These are phyloP conservation scores for Enoplosus armatus DNA, from an alignment of 2,797 vertebrate species.

Conservation along the genomic window DNA sequence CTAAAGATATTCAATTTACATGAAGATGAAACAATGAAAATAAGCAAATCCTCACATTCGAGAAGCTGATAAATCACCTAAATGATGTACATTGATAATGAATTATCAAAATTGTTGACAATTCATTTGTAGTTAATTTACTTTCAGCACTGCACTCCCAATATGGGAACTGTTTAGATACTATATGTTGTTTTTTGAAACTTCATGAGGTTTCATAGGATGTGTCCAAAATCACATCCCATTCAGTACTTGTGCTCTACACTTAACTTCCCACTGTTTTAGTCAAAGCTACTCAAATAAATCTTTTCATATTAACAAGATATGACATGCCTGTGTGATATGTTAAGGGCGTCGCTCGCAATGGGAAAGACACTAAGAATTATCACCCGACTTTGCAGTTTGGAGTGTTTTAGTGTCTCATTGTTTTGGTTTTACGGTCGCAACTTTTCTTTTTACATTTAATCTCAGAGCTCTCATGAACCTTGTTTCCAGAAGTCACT, in stretches of 20 bases:
- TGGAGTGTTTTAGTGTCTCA: background rate
- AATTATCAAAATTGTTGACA: background rate
- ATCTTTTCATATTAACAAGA: background rate
- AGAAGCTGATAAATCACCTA: background rate
- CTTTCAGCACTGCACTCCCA: background rate
- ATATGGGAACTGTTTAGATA: too few species aligned
- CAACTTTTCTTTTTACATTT: background rate
- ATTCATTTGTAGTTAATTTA: background rate
- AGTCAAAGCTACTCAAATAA: background rate
- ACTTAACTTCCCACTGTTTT: too few species aligned
- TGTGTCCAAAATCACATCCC: background rate
- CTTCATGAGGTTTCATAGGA: too few species aligned
- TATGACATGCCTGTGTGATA: background rate
- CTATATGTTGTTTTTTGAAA: too few species aligned
- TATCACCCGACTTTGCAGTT: background rate
- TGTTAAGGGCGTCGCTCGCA: background rate
- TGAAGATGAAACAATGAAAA: background rate
- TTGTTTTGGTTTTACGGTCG: background rate
- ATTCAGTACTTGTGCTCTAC: too few species aligned
- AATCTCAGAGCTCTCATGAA: background rate
- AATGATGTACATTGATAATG: too few species aligned
- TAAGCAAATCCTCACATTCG: background rate
- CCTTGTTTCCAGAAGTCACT: rapidly evolving
- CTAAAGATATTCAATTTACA: background rate
- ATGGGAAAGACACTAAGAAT: background rate